Base-by-base conservation (phyloP, 2,113 vertebrate species). In the Ploceus nigricollis region DNA sequence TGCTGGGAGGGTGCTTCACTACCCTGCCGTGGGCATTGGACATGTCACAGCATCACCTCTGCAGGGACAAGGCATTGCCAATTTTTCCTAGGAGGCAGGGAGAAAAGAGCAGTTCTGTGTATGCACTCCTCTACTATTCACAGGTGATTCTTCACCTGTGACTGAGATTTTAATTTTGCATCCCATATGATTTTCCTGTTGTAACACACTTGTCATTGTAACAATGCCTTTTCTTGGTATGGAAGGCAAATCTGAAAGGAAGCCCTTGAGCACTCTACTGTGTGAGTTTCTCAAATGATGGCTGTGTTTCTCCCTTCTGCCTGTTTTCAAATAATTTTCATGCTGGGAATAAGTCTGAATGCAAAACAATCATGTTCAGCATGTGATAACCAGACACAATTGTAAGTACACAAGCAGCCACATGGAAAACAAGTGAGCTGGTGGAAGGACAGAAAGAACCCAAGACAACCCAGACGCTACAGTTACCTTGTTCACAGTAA, bases 201-300 rank as follows among this genome's bases (percentile, higher is more conserved):
- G 86, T 71, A 94, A 87, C 85, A 94, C 94, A 90, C 11, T 66
- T 93, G 94, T 92, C 93, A 75, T 61, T 64, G 53, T 35, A 94
- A 94, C 90, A 97, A 92, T 90, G 89, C 80, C 65, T 95, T 75
- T 72, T 84, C 91, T 93, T 96, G 86, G 96, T 86, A 95, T 53
- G 80, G 63, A 92, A 89, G 28, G 83, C 56, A 93, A 79, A 90
- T 75, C 61, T 88, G 87, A 92, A 94, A 90, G 85, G 88, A 84
- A 95, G 82, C 93, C 89, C 78, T 92, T 73, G 84, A 96, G 87
- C 82, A 39, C 71, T 97, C 75, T 82, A 3, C 86, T 92, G 86
- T 84, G 77, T 0, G 44, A 93, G 82, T 60, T 89, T 44, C 93
- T 96, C 88, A 33, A 45, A 75, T 30, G 92, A 81, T 75, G 90